A percentile compares a stretch with the other conserved stretches of the same genome.
phyloP scores from a whole-genome alignment of 2,888 invertebrate genomes.

The Cosmia pyralina region DNA sequence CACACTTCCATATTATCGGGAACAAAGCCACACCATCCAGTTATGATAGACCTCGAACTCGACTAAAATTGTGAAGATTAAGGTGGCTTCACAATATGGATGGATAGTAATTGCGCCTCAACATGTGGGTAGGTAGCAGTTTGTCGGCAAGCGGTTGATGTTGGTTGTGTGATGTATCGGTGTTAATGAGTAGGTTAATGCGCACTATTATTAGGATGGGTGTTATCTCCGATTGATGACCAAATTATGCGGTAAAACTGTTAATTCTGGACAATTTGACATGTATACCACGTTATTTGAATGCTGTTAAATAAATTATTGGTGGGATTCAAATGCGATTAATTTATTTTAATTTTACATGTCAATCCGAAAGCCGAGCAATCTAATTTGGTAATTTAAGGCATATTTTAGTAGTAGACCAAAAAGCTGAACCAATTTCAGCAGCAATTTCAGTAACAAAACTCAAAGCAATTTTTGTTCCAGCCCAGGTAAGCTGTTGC shows the following conservation, averaged over 20 bases:
- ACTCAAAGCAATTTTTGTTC: constrained; percentile 12
- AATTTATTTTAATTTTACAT: constrained; percentile 35
- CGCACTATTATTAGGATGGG: constrained; percentile 42
- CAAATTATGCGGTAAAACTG: constrained; percentile 31
- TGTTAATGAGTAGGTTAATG: constrained; percentile 56
- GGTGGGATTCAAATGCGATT: constrained; percentile 6
- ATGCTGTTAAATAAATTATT: constrained; percentile 37
- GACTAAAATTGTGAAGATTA: not conserved
- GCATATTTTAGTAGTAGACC: not conserved
- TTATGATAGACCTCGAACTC: constrained; percentile 22
- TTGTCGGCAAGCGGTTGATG: constrained; percentile 50
- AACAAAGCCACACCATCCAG: constrained; percentile 42
- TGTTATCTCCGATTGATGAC: constrained; percentile 29
- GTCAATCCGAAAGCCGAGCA: not conserved
- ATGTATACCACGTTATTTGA: constrained; percentile 9
- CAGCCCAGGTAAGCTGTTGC: constrained; percentile 1
- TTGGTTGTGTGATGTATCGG: constrained; percentile 53
- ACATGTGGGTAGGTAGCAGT: constrained; percentile 71
- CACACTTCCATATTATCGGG: constrained; percentile 71
- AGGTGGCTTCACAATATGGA: constrained; percentile 54
- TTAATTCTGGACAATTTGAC: constrained; percentile 42
- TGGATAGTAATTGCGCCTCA: constrained; percentile 69
- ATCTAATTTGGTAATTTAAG: constrained; percentile 21
- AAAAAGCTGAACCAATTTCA: constrained; percentile 10
- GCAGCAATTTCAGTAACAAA: constrained; percentile 1